Evolutionary conservation across 2,888 invertebrate genomes (phyloP).

Genomic region (Dicyrtoma fusca): DNA sequence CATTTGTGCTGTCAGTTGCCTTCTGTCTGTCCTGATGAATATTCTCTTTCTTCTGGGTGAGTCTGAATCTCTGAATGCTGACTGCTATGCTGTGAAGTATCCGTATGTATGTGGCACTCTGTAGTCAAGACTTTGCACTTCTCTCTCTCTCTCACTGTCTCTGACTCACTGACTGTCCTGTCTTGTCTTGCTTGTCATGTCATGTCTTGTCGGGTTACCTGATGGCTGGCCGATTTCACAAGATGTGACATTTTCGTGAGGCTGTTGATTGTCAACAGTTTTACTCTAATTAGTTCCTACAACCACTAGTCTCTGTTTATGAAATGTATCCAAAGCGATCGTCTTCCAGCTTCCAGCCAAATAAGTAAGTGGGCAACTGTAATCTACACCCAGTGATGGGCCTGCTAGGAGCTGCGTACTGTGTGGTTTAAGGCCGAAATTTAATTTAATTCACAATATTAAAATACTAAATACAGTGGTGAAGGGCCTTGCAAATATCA

Average conservation of each 20-base stretch:
- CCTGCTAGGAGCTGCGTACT: no score
- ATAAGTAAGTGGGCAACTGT: no score
- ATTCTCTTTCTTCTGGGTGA: conserved; percentile 18
- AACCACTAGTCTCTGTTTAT: no score
- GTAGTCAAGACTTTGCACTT: not conserved
- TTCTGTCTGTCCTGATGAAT: conserved; percentile 18
- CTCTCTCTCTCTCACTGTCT: not conserved
- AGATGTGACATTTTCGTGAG: conserved; percentile 28
- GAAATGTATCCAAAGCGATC: no score
- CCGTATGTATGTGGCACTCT: not conserved
- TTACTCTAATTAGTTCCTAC: conserved; percentile 32
- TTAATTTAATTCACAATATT: no score
- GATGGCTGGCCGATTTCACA: conserved; percentile 25
- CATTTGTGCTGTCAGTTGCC: conserved; percentile 12
- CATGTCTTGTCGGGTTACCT: conserved; percentile 14
- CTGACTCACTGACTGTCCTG: not conserved
- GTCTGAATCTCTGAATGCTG: not conserved
- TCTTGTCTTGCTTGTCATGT: conserved; percentile 2
- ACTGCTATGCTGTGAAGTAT: not conserved
- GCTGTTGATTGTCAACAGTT: conserved; percentile 35
- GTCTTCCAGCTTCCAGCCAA: no score
- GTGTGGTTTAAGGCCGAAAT: no score
- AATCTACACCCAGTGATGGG: no score
- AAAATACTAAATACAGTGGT: no score
- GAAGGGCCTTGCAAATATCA: no score